A percentile compares a stretch with the other conserved stretches of the same genome.
Conservation (phyloP, 2,888 invertebrate species). For the Hydraecia micacea region DNA sequence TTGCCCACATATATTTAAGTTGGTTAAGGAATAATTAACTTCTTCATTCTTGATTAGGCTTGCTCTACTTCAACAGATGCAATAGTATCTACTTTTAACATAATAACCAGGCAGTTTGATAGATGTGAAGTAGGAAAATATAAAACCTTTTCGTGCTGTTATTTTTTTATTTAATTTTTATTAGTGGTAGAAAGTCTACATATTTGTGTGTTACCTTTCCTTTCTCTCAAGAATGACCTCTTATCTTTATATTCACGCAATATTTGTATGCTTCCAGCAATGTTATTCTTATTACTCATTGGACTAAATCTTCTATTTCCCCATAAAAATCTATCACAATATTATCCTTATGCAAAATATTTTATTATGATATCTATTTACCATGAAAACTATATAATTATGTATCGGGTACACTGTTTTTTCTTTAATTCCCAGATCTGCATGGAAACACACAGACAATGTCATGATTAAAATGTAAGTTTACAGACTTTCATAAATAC, state of each 20-base stretch:
- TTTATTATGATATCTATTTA: slow-evolving; percentile 24
- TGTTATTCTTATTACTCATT: slow-evolving; percentile 10
- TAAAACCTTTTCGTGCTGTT: neutral
- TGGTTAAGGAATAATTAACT: neutral
- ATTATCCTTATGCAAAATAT: slow-evolving; percentile 5
- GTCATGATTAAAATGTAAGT: slow-evolving; percentile 70
- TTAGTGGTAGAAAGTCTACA: slow-evolving; percentile 7
- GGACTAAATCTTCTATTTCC: neutral
- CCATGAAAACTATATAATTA: slow-evolving; percentile 39
- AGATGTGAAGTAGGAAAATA: slow-evolving; percentile 3
- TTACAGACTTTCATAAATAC: slow-evolving; percentile 57
- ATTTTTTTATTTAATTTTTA: neutral
- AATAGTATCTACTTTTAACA: neutral
- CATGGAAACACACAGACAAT: slow-evolving; percentile 70
- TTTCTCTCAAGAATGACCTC: slow-evolving; percentile 7
- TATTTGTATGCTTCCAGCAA: slow-evolving; percentile 10
- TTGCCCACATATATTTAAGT: slow-evolving; percentile 1
- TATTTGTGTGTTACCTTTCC: neutral
- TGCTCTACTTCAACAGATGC: neutral
- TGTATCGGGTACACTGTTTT: slow-evolving; percentile 64
- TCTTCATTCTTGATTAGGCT: neutral
- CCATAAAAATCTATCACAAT: neutral
- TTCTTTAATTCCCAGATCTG: slow-evolving; percentile 69
- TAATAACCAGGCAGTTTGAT: neutral
- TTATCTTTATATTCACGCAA: neutral